Conservation (phyloP, 2,888 invertebrate species). For the Miltochrista miniata region DNA sequence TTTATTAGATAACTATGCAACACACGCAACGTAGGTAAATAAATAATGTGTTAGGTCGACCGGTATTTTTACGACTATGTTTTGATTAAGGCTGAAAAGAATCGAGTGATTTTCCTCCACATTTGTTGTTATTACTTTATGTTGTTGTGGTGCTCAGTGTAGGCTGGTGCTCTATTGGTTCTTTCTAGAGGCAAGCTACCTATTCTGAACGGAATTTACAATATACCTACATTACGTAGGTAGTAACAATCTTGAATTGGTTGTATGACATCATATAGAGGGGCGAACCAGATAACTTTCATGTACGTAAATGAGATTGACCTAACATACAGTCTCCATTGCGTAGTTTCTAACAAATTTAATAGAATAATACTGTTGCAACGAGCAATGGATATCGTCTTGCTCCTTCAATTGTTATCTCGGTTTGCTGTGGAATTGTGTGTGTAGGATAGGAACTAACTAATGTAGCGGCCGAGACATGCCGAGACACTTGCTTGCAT, state of each 20-base stretch:
- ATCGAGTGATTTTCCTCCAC: too few relatives aligned
- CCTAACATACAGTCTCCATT: slow-evolving; percentile 23
- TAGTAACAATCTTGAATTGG: slow-evolving; percentile 47
- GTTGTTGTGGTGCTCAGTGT: too few relatives aligned
- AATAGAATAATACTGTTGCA: neutral
- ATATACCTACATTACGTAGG: slow-evolving; percentile 19
- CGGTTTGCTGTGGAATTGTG: slow-evolving; percentile 23
- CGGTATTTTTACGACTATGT: slow-evolving; percentile 1
- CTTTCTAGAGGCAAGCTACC: too few relatives aligned
- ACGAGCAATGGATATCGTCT: slow-evolving; percentile 22
- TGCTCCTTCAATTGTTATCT: slow-evolving; percentile 4
- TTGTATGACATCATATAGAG: slow-evolving; percentile 41
- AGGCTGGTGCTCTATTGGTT: too few relatives aligned
- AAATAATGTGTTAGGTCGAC: neutral
- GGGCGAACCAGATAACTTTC: slow-evolving; percentile 24
- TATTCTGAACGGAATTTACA: too few relatives aligned
- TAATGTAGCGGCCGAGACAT: slow-evolving; percentile 13
- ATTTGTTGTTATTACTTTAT: too few relatives aligned
- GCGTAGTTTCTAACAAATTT: slow-evolving; percentile 9
- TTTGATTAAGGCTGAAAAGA: neutral
- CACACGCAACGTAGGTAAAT: slow-evolving; percentile 2
- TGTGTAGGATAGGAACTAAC: slow-evolving; percentile 7
- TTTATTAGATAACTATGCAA: neutral
- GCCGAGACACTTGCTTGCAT: slow-evolving; percentile 45
- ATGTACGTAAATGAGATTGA: slow-evolving; percentile 11